Base-by-base conservation (phyloP, 2,113 vertebrate species). In the Hippolais icterina region DNA sequence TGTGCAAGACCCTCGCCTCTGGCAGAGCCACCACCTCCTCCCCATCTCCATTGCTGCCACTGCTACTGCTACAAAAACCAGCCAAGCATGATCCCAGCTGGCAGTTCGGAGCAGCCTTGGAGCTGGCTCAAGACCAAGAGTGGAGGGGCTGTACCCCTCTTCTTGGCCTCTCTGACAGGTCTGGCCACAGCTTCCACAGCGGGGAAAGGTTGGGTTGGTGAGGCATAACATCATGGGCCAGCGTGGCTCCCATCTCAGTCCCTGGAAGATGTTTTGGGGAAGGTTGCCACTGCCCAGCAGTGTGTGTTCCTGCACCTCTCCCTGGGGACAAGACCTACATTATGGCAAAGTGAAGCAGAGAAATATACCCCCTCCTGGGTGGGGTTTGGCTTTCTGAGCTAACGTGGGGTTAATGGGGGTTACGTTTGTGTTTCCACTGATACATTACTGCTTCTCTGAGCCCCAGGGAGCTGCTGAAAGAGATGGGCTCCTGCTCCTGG, bases 401-500 rank as follows among this genome's bases (percentile, higher is more conserved):
- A n/a, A 42, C 5, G 5, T 10, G 17, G 16, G 15, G 17, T 12
- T 35, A 35, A 60, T 5, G 13, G 14, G 41, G 8, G 6, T 8
- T 61, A 5, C 47, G 39, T 31, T 71, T 68, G 13, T 54, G 20
- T 39, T 54, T 52, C 47, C 47, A 16, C n/a, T 2, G 2, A 37
- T 25, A 46, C n/a, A 37, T 28, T 56, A 9, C 15, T 91, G 66
- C 23, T 35, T 27, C 15, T 83, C 20, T 33, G 33, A 79, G 35
- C 8, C 25, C 9, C 25, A 39, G 14, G 14, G 39, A 82, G 11
- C 35, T 82, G 15, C 69, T 5, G 3, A 27, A 57, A 83, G 31
- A 53, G 47, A 18, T 49, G 53, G 47, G 1, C 23, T 59, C 0
- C 0, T 42, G 18, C 4, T 83, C 7, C 39, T 2, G 0, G 5